Percentiles rank a stretch among this genome's conserved stretches.
Evolutionary conservation across 2,888 invertebrate genomes (phyloP).

Genomic region (Boloria euphrosyne): DNA sequence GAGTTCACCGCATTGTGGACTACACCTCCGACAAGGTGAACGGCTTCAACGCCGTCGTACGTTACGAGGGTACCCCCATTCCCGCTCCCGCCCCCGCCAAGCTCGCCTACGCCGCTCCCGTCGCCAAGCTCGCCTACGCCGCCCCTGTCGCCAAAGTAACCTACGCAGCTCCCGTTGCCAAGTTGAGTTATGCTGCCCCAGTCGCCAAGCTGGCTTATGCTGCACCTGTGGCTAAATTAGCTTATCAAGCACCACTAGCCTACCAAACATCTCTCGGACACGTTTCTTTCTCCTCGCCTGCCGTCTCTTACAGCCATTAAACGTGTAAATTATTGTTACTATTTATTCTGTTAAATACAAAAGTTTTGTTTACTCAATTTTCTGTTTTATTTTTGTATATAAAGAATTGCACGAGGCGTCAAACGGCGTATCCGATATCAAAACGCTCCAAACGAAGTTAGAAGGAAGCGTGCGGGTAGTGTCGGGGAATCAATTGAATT

Average conservation of each 20-base stretch:
- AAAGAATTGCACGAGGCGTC: conserved; percentile 70
- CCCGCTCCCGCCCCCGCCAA: conserved; percentile 45
- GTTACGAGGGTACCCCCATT: conserved; percentile 68
- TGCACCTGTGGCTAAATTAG: conserved; percentile 46
- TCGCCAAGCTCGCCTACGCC: conserved; percentile 41
- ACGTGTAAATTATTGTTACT: conserved; percentile 42
- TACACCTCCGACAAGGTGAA: conserved; percentile 69
- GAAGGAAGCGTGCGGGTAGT: conserved; percentile 77
- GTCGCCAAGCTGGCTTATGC: conserved; percentile 49
- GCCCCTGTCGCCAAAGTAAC: conserved; percentile 47
- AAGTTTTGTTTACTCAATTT: conserved; percentile 37
- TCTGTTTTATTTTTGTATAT: conserved; percentile 54
- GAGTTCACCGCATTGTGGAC: conserved; percentile 71
- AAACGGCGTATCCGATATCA: conserved; percentile 80
- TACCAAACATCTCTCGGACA: conserved; percentile 52
- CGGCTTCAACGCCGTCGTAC: conserved; percentile 75
- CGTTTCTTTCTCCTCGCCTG: conserved; percentile 50
- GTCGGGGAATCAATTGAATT: conserved; percentile 81
- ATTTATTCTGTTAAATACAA: conserved; percentile 43
- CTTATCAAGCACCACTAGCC: conserved; percentile 48
- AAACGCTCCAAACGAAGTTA: conserved; percentile 80
- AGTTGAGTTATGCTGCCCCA: conserved; percentile 51
- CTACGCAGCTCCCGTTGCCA: conserved; percentile 51
- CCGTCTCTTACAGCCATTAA: conserved; percentile 71
- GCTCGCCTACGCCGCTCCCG: conserved; percentile 50